Base-by-base conservation (phyloP, 1,140 invertebrate genomes). In the Antheraea pernyi region DNA sequence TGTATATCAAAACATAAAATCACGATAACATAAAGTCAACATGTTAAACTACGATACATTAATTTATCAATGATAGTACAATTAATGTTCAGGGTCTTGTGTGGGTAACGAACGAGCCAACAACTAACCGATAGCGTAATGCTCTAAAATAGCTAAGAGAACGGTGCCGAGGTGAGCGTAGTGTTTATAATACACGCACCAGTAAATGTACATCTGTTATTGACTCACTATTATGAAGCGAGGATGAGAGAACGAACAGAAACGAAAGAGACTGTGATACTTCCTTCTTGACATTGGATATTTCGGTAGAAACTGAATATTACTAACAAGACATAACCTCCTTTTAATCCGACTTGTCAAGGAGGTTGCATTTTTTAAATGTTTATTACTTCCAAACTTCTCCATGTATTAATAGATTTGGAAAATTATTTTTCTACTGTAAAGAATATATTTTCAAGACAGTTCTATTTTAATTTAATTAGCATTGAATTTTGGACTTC, bases 41-140 rank as follows among this genome's bases (percentile, higher is more conserved):
- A 53, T 16, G 10, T 16, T 53, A 16, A 13, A 16, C 46, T 53
- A 53, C 13, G 16, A 53, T 53, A 53, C 46, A 16, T 11, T 53
- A 53, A 53, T 53, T 53, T 53, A 53, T 53, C 46, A 53, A 53
- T 53, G 46, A 53, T 53, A 53, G 9, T 16, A 61, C 19, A 61
- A 61, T 61, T 36, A 61, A 61, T 19, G 18, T 61, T 61, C 60
- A 61, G 60, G 60, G 60, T 61, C 19, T 61, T 13, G 11, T 22
- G 60, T 61, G 60, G 60, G 60, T 36, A 61, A 16, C 36, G 19
- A 22, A 61, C 36, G 36, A 22, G 46, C 46, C 60, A 61, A 36
- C 60, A 60, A n/a, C 22, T 9, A 22, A 22, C 59, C 11, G 60
- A 61, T 61, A 61, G 19, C 60, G 60, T 61, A 61, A 61, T 61